Evolutionary conservation across 1,140 invertebrate genomes (phyloP).

Genomic region (Drosophila trapezifrons): DNA sequence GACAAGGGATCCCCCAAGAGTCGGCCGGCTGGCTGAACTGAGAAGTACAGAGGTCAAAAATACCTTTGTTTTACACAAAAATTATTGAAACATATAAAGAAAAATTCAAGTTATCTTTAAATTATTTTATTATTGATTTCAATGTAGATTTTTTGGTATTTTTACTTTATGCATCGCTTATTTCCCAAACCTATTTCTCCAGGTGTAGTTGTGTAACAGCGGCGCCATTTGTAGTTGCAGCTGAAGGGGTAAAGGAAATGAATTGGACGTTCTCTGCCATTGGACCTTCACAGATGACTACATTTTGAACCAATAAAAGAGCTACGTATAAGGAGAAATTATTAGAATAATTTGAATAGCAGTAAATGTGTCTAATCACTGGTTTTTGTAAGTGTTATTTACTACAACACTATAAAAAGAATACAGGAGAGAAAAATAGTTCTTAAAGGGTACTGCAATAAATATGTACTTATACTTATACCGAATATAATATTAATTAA

Average conservation of each 20-base stretch:
- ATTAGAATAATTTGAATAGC: constrained; percentile 12
- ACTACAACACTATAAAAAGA: too few species aligned
- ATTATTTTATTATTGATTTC: too few species aligned
- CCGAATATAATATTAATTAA: too few species aligned
- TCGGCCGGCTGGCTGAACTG: constrained; percentile 17
- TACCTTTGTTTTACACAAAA: too few species aligned
- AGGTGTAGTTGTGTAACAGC: constrained; percentile 4
- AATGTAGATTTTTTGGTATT: too few species aligned
- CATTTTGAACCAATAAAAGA: constrained; percentile 31
- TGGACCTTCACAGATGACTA: constrained; percentile 26
- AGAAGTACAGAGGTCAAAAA: background rate
- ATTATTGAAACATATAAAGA: too few species aligned
- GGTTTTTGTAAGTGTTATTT: too few species aligned
- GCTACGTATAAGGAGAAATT: background rate
- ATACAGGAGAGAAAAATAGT: too few species aligned
- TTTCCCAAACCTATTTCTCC: background rate
- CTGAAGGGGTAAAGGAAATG: background rate
- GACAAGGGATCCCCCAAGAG: constrained; percentile 60
- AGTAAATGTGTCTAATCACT: background rate
- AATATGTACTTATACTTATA: too few species aligned
- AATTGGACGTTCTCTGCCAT: constrained; percentile 15
- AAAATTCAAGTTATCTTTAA: too few species aligned
- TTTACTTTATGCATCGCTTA: too few species aligned
- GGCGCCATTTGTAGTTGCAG: constrained; percentile 21
- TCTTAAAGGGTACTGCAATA: too few species aligned